Base-by-base conservation (phyloP, 2,113 vertebrate genomes). In the Porphyrio hochstetteri region DNA sequence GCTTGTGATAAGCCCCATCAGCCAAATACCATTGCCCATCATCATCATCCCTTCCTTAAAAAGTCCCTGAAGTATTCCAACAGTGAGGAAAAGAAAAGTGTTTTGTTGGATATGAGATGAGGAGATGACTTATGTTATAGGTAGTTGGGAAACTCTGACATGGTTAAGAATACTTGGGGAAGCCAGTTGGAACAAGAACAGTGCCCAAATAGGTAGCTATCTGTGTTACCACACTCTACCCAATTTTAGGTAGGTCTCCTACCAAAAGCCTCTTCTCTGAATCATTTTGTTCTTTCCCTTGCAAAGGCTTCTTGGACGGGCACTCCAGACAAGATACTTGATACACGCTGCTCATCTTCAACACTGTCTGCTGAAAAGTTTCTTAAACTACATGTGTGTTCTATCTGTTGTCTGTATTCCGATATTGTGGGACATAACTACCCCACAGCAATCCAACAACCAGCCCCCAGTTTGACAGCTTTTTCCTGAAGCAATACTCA, bases 341-440 rank as follows among this genome's bases (percentile, higher is more conserved):
- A 74, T 25, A 67, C 14, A 50, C 0, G 0, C 31, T 6, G 6
- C 21, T 75, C 31, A 35, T 23, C 13, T 75, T 18, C 2, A 5
- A 44, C 46, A 57, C 3, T 0, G 0, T 17, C 6, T 63, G 48
- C 48, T 82, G 35, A 57, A 69, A 50, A 8, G 5, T 36, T 33
- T 76, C 16, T 82, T 76, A n/a, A 67, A 44, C 25, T 50, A 35
- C 8, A 53, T 9, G 9, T 61, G 10, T 53, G 56, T 44, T 59
- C 28, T 40, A 84, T 65, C 9, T 52, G 16, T 68, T 52, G 35
- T 14, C 48, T 82, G 5, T 20, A 28, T 86, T 69, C 60, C 31
- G 19, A 5, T 56, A 48, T 57, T 78, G 18, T 33, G 28, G 84
- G 25, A 67, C 9, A 3, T 10, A 83, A 59, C 16, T 70, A 48